These are phyloP conservation scores for Crepidodera aurea DNA, from an alignment of 2,888 invertebrate species.

Conservation along the genomic window DNA sequence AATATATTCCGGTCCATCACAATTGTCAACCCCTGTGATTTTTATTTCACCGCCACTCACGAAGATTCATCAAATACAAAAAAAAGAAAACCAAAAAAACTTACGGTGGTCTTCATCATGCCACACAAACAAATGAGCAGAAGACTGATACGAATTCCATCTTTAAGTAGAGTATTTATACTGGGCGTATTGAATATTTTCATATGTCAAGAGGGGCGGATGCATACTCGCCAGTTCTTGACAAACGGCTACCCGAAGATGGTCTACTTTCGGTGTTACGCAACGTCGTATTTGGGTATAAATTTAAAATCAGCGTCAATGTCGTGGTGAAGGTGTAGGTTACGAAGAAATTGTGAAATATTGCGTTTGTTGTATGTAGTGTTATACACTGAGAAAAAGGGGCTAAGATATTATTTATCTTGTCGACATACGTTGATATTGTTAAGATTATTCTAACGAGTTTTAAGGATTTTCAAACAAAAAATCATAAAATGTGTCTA, in stretches of 20 bases:
- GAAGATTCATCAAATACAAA: not conserved
- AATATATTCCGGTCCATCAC: too few relatives aligned
- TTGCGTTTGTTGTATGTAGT: too few relatives aligned
- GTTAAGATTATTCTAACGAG: too few relatives aligned
- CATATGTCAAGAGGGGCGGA: slow-evolving; percentile 49
- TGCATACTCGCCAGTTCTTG: slow-evolving; percentile 28
- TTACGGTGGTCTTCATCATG: slow-evolving; percentile 57
- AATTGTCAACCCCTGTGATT: too few relatives aligned
- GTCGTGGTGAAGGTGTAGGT: slow-evolving; percentile 24
- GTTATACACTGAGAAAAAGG: too few relatives aligned
- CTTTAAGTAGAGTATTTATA: slow-evolving; percentile 51
- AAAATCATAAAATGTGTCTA: too few relatives aligned
- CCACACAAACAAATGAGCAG: slow-evolving; percentile 48
- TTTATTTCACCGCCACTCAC: not conserved
- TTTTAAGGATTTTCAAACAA: too few relatives aligned
- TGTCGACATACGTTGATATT: too few relatives aligned
- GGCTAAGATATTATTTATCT: too few relatives aligned
- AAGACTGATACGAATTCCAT: slow-evolving; percentile 53
- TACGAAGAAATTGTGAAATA: slow-evolving; percentile 15
- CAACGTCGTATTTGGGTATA: slow-evolving; percentile 34
- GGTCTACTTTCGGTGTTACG: slow-evolving; percentile 54
- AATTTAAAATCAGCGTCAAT: slow-evolving; percentile 7
- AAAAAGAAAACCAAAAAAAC: slow-evolving; percentile 38
- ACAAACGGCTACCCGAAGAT: slow-evolving; percentile 48
- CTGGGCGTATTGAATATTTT: slow-evolving; percentile 43